phyloP scores from a whole-genome alignment of 2,113 vertebrate species.

The Trochalopteron elliotii region DNA sequence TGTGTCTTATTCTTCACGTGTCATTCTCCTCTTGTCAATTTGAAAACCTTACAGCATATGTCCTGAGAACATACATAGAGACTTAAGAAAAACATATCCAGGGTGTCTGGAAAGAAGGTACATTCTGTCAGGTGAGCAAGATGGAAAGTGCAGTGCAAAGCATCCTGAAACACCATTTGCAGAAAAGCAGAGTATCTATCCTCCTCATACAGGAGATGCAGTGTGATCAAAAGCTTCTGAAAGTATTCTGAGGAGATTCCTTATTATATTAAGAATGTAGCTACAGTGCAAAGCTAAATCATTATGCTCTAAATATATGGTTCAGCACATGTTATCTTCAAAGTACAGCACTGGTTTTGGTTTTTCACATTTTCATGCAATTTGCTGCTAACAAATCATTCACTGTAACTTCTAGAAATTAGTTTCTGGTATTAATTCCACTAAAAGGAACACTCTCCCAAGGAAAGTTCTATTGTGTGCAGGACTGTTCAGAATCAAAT shows the following conservation, averaged over 20 bases:
- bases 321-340: neutral
- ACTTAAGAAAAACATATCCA: neutral
- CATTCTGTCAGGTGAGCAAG: neutral
- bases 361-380: neutral
- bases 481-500: neutral
- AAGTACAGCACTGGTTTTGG: neutral
- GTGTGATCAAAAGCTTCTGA: neutral
- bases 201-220: neutral
- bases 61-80: neutral
- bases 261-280: neutral
- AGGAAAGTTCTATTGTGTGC: neutral
- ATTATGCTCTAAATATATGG: neutral
- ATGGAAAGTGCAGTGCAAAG: neutral
- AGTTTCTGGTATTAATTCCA: neutral
- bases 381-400: neutral
- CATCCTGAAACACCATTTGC: neutral
- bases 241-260: neutral
- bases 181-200: neutral
- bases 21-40: neutral
- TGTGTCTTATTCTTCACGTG: neutral
- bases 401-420: neutral
- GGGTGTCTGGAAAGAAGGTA: neutral
- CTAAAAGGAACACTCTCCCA: neutral
- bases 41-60: neutral
- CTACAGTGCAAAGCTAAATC: neutral